Percentiles rank a stretch among this genome's conserved stretches.
phyloP scores from a whole-genome alignment of 2,797 vertebrate species.

The Stomatorhinus walkeri region DNA sequence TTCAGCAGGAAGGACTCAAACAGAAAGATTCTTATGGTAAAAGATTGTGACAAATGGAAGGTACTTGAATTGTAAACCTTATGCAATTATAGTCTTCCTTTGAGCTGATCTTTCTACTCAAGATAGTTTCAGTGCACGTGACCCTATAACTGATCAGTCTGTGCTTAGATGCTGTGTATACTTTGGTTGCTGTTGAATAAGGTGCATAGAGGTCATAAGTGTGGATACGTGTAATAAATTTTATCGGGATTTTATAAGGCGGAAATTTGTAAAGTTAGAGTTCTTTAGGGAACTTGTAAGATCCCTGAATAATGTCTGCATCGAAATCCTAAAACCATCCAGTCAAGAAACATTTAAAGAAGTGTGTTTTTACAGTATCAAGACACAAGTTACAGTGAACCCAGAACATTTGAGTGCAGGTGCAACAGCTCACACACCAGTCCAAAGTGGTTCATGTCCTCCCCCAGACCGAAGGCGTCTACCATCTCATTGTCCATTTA shows the following conservation, averaged over 20 bases:
- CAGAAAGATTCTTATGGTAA: not conserved
- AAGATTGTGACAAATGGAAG: not conserved
- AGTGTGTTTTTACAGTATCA: not conserved
- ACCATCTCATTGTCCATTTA: not conserved
- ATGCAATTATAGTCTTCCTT: not conserved
- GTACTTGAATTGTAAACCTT: not conserved
- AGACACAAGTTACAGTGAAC: not conserved
- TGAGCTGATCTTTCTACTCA: not conserved
- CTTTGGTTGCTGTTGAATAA: not conserved
- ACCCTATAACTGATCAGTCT: not conserved
- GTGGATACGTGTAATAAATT: not conserved
- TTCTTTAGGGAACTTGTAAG: not conserved
- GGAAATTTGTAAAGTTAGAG: not conserved
- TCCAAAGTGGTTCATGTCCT: not conserved
- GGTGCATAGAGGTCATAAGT: not conserved
- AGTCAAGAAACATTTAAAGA: not conserved
- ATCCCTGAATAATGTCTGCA: not conserved
- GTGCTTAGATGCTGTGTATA: not conserved
- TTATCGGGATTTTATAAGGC: not conserved
- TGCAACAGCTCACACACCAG: not conserved
- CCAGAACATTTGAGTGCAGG: not conserved
- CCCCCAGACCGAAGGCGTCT: not conserved
- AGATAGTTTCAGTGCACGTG: not conserved
- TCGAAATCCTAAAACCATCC: not conserved
- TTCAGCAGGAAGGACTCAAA: not conserved